phyloP scores from a whole-genome alignment of 2,113 vertebrate genomes.

The Protomyctophum bolini region DNA sequence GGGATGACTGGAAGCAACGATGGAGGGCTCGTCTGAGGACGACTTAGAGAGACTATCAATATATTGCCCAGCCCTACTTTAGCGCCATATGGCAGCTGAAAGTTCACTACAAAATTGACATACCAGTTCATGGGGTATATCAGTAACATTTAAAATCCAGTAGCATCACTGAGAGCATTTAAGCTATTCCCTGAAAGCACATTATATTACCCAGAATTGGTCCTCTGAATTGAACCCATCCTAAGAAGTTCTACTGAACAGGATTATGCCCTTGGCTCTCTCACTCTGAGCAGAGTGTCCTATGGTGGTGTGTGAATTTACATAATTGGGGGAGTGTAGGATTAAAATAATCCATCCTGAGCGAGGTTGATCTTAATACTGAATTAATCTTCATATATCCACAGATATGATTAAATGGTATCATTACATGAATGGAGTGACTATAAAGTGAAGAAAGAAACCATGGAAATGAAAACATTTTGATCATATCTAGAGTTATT shows the following conservation, averaged over 20 bases:
- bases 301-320: slow-evolving; percentile 14
- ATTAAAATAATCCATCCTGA: slow-evolving; percentile 16
- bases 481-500: not conserved
- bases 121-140: not conserved
- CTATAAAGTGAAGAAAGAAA: not conserved
- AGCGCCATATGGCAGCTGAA: slow-evolving; percentile 23
- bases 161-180: slow-evolving; percentile 5
- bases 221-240: not conserved
- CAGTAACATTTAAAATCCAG: not conserved
- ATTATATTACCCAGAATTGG: no score
- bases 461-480: not conserved
- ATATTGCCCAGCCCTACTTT: not conserved
- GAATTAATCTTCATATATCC: slow-evolving; percentile 11
- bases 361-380: not conserved
- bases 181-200: no score
- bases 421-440: not conserved
- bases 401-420: not conserved
- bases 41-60: no score
- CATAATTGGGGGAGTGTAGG: slow-evolving; percentile 16
- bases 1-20: no score
- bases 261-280: slow-evolving; percentile 11
- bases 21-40: no score
- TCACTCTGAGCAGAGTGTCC: slow-evolving; percentile 5
- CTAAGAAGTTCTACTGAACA: slow-evolving; percentile 1
- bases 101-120: slow-evolving; percentile 8